Evolutionary conservation across 2,113 vertebrate species (phyloP), one percentile per base, ranked within the genome.

Genomic region (Ibidorhyncha struthersii): DNA sequence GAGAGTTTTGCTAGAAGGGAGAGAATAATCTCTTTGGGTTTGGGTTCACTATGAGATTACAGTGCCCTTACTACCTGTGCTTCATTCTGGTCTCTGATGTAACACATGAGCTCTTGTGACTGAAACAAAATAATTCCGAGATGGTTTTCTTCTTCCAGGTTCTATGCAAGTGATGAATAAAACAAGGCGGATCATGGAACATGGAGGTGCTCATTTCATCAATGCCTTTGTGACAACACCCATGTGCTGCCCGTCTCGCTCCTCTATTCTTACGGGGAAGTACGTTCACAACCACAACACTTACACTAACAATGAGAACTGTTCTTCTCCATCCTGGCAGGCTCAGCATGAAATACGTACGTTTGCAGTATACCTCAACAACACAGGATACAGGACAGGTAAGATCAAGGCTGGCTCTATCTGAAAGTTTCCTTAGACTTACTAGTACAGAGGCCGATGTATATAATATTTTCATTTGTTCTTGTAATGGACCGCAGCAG

Each of bases 161-260:
- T 99, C 99, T 87, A 99, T 99, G 99, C 99, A 99, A 93, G 99
- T 99, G 96, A 99, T 99, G 99, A 99, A 99, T 98, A 99, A 99
- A 98, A 99, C 99, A 0, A 98, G 99, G 32, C 98, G 97, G 12
- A 99, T 99, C 97, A 99, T 99, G 99, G 99, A 99, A 71, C 99
- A 98, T 3, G 99, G 99, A 27, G 99, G 99, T 26, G 99, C 98
- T 5, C 99, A 99, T 95, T 99, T 99, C 98, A 97, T 99, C 97
- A 99, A 99, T 18, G 99, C 99, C 56, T 99, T 99, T 69, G 99
- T 99, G 95, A 99, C 99, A 67, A 99, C 99, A 0, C 99, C 99
- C 67, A 99, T 99, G 99, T 99, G 99, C 98, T 99, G 99, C 95
- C 99, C 99, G 0, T 99, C 99, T 4, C 99, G 99, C 63, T 99